Percentiles rank a stretch among this genome's conserved stretches.
phyloP scores from a whole-genome alignment of 2,888 invertebrate species.

The Melolontha melolontha region DNA sequence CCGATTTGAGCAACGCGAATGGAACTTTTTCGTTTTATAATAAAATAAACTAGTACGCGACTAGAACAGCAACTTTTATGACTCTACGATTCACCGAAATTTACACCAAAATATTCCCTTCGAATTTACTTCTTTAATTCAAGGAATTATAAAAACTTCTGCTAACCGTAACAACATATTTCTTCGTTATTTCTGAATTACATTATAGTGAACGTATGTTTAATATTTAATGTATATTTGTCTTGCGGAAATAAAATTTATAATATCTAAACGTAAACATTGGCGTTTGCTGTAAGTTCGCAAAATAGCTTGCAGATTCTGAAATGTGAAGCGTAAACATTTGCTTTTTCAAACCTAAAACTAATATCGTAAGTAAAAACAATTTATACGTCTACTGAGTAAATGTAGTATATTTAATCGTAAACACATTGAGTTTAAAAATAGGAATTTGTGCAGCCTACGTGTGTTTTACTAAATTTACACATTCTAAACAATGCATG shows the following conservation, averaged over 20 bases:
- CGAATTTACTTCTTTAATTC: too few relatives aligned
- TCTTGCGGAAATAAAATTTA: not conserved
- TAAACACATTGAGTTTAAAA: not conserved
- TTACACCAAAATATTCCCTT: too few relatives aligned
- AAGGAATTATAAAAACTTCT: too few relatives aligned
- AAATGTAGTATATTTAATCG: not conserved
- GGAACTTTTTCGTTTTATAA: too few relatives aligned
- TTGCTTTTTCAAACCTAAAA: not conserved
- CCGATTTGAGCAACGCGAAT: too few relatives aligned
- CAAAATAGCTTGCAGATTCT: constrained; percentile 5
- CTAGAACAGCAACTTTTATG: too few relatives aligned
- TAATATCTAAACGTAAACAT: not conserved
- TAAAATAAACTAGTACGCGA: too few relatives aligned
- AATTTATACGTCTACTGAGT: not conserved
- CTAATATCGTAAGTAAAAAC: constrained; percentile 1
- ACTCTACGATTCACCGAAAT: too few relatives aligned
- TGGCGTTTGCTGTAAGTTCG: not conserved
- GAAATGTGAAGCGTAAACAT: constrained; percentile 4
- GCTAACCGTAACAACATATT: too few relatives aligned
- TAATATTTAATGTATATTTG: not conserved
- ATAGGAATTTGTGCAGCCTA: not conserved
- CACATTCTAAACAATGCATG: too few relatives aligned
- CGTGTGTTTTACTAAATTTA: too few relatives aligned
- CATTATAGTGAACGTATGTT: not conserved
- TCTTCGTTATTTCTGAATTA: too few relatives aligned